Evolutionary conservation across 2,113 vertebrate species (phyloP).

Genomic region (Nyctibius bracteatus): DNA sequence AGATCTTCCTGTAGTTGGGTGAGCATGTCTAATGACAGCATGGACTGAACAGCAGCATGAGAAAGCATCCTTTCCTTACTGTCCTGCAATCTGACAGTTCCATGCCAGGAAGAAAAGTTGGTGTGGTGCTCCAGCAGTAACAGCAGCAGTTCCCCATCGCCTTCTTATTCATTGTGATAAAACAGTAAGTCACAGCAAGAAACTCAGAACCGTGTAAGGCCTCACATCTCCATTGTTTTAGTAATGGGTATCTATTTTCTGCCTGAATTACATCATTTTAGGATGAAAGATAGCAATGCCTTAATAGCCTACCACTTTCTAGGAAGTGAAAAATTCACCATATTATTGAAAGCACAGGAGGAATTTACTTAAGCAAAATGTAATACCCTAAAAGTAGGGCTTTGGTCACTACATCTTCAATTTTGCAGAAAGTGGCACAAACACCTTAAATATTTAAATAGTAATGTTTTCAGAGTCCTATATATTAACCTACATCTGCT

Average conservation of each 20-base stretch:
- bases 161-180: background rate
- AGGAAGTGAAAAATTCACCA: background rate
- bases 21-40: background rate
- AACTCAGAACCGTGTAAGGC: background rate
- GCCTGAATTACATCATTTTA: background rate
- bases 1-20: accelerated
- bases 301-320: background rate
- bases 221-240: background rate
- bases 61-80: too few species aligned
- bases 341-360: background rate
- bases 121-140: background rate
- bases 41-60: background rate
- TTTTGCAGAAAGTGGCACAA: background rate
- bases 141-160: background rate
- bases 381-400: background rate
- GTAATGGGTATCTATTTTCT: background rate
- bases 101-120: background rate
- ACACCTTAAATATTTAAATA: background rate
- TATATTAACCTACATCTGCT: background rate
- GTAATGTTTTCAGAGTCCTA: background rate
- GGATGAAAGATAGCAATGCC: background rate
- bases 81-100: background rate
- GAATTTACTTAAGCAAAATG: background rate
- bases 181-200: background rate
- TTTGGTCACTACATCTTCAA: background rate